Evolutionary conservation across 2,113 vertebrate genomes (phyloP), one percentile per base, ranked within the genome.

Genomic region (Cebus imitator): DNA sequence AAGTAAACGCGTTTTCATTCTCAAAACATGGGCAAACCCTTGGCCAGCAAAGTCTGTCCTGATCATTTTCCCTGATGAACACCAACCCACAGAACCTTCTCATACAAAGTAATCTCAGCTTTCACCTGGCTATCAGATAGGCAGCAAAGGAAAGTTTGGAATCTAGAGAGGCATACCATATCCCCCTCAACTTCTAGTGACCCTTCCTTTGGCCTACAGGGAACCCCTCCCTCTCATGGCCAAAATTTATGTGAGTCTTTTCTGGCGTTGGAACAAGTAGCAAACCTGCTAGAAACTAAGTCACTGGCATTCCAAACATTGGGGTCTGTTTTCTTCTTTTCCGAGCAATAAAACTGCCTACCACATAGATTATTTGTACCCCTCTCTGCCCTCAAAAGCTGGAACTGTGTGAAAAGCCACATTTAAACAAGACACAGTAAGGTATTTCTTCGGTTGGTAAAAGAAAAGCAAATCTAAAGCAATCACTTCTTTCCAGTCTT

Each of bases 381-480:
- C 88, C 68, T 75, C 58, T 84, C 37, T 32, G 6, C 5, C 40
- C 2, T 58, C 20, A 55, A 95, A 80, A 81, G 66, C 50, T 90
- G 32, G 12, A 97, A 50, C 55, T 96, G 86, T 91, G 90, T 97
- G 95, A 98, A 98, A 98, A 98, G 81, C 43, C 90, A 97, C 70
- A 83, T 96, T 97, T 95, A 93, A 96, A 92, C 35, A 80, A 94
- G 94, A 94, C 94, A 66, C 35, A 72, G 66, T 91, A 58, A 93
- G 30, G 23, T 88, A 93, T 96, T 97, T 95, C 92, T 86, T 75
- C 79, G 81, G 50, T 37, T 93, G 40, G 21, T 86, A 72, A 94
- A 97, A 94, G 18, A 94, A 98, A 99, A 98, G 95, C 93, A 96
- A 90, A 96, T 68, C 95, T 94, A 95, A 98, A 98, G 89, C 87